phyloP scores from a whole-genome alignment of 2,113 vertebrate genomes.

The Dunckerocampus dactyliophorus region DNA sequence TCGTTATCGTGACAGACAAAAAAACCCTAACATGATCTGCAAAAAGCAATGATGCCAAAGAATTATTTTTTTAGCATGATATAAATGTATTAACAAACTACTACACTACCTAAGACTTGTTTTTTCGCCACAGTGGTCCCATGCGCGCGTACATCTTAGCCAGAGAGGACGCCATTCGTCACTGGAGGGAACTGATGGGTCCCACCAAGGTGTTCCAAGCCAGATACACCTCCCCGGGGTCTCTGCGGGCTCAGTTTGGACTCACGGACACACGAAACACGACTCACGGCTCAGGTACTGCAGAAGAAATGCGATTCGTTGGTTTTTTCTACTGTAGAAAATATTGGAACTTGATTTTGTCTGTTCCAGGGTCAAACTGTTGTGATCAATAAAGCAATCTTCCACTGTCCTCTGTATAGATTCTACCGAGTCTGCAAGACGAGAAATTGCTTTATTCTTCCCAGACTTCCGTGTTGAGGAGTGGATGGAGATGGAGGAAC shows the following conservation, averaged over 20 bases:
- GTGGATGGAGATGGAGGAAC: conserved; percentile 84
- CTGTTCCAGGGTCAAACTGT: too few relatives aligned
- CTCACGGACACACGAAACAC: conserved; percentile 95
- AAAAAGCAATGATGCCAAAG: too few relatives aligned
- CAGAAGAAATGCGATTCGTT: background rate
- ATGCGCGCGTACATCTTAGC: conserved; percentile 92
- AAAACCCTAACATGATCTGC: too few relatives aligned
- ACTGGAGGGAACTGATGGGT: conserved; percentile 91
- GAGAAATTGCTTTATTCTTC: conserved; percentile 90
- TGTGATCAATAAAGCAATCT: too few relatives aligned
- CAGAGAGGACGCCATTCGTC: conserved; percentile 78
- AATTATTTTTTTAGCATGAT: too few relatives aligned
- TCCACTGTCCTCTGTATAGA: conserved; percentile 64
- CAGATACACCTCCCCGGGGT: conserved; percentile 72
- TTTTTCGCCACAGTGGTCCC: conserved; percentile 75
- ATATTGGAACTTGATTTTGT: background rate
- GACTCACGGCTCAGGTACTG: conserved; percentile 88
- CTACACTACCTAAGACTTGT: too few relatives aligned
- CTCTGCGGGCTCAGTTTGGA: conserved; percentile 84
- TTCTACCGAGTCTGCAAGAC: conserved; percentile 80
- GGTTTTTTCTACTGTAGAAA: background rate
- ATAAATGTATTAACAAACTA: too few relatives aligned
- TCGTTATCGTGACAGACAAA: too few relatives aligned
- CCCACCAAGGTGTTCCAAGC: conserved; percentile 92
- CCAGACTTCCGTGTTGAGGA: conserved; percentile 77